These are phyloP conservation scores for Lathronympha strigana DNA, from an alignment of 2,888 invertebrate species.

Conservation along the genomic window DNA sequence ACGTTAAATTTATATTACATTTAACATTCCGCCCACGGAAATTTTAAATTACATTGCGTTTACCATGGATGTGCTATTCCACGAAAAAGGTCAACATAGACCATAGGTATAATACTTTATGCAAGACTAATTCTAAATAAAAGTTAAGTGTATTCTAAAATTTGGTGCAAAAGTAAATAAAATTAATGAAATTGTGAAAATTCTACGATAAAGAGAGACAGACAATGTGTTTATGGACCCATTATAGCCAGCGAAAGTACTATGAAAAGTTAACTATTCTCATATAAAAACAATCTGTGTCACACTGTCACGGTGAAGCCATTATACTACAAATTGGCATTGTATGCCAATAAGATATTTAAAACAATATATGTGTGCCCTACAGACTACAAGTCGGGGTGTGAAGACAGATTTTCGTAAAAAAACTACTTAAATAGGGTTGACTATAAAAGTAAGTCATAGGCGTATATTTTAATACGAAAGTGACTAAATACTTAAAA, in stretches of 20 bases:
- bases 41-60: not conserved
- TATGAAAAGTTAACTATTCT: no score
- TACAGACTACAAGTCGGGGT: no score
- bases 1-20: not conserved
- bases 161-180: constrained; percentile 49
- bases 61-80: constrained; percentile 6
- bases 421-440: no score
- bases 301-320: no score
- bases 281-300: no score
- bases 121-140: constrained; percentile 36
- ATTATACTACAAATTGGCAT: no score
- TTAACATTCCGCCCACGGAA: not conserved
- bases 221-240: constrained; percentile 4
- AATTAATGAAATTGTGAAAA: constrained; percentile 35
- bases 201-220: constrained; percentile 24
- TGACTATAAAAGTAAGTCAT: no score
- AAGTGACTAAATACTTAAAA: no score
- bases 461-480: no score
- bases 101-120: constrained; percentile 17
- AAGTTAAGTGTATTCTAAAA: constrained; percentile 44
- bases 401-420: no score
- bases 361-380: no score
- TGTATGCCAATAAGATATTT: no score
- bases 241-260: not conserved
- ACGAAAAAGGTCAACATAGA: not conserved